Conservation (phyloP, 2,797 vertebrate species). For the Parauchenoglanis ngamensis region DNA sequence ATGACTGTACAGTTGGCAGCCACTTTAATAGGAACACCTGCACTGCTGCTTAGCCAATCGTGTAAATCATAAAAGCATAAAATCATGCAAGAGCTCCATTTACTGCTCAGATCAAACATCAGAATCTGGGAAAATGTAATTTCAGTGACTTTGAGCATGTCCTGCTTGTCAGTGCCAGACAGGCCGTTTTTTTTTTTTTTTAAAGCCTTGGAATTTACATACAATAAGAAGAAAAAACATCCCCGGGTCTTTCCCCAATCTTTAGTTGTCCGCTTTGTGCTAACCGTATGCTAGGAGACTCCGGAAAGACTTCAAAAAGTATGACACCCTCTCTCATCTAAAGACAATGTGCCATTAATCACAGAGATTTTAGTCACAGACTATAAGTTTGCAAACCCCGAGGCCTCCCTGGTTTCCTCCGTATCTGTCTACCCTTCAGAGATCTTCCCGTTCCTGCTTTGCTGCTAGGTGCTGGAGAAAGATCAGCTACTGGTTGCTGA, state of each 20-base stretch:
- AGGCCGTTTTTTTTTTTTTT: neutral
- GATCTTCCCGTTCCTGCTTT: too few species aligned
- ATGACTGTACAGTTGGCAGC: neutral
- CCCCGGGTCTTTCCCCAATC: neutral
- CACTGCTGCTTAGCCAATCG: neutral
- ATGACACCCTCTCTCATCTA: too few species aligned
- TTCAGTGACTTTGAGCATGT: neutral
- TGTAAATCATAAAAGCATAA: neutral
- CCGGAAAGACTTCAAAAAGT: too few species aligned
- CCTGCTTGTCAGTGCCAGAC: neutral
- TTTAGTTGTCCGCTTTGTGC: neutral
- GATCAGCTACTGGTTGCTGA: too few species aligned
- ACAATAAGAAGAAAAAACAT: neutral
- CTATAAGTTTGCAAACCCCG: too few species aligned
- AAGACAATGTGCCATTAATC: too few species aligned
- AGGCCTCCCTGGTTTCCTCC: too few species aligned
- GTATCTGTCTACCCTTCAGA: too few species aligned
- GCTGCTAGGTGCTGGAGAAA: too few species aligned
- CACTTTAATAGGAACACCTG: neutral
- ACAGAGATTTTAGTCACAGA: too few species aligned
- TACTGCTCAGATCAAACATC: neutral
- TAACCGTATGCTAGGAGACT: too few species aligned
- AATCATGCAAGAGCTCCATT: neutral
- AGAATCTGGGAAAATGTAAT: neutral
- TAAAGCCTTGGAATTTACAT: neutral